Evolutionary conservation across 2,113 vertebrate genomes (phyloP), one percentile per base, ranked within the genome.

Genomic region (Alectura lathami): DNA sequence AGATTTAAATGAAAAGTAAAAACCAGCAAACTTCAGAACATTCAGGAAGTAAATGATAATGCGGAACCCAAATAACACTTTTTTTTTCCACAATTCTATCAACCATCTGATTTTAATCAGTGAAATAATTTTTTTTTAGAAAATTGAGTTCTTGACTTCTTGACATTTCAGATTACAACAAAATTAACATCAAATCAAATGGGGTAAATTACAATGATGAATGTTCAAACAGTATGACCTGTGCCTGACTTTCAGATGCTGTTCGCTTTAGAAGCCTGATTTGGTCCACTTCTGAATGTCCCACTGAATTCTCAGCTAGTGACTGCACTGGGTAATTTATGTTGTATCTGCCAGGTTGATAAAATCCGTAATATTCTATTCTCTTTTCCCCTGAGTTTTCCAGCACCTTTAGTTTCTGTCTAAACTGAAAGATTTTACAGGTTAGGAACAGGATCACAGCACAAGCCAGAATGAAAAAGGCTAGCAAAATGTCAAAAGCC

Each of bases 161-260:
- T 64, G 26, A 42, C 17, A 45, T 91, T 92, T 88, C 8, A 74
- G 47, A 69, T 40, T 73, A 76, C 54, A 60, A 56, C 62, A 86
- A 20, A 84, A 45, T 45, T 64, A 91, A 34, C 47, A 66, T 17
- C 50, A 94, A 60, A 66, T 54, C 18, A 79, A 89, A 26, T 3
- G 30, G 84, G 40, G 66, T 4, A 34, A 89, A 81, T 96, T 79
- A 98, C 86, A 98, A 86, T 14, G 98, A 96, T 47, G 98, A 98
- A 90, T 98, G 98, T 88, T 98, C 98, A 66, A 98, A 98, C 74
- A 98, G 70, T 95, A 98, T 98, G 87, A 98, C 98, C 83, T 98
- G 98, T 43, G 98, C 97, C 79, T 97, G 97, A 81, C 75, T 97
- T 94, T 97, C 98, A 84, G 98, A 96, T 53, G 94, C 89, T 74